Percentiles rank a stretch among this genome's conserved stretches.
phyloP scores from a whole-genome alignment of 30 jellyfish, hydroid and myxozoan species.

The Chironex yamaguchii region DNA sequence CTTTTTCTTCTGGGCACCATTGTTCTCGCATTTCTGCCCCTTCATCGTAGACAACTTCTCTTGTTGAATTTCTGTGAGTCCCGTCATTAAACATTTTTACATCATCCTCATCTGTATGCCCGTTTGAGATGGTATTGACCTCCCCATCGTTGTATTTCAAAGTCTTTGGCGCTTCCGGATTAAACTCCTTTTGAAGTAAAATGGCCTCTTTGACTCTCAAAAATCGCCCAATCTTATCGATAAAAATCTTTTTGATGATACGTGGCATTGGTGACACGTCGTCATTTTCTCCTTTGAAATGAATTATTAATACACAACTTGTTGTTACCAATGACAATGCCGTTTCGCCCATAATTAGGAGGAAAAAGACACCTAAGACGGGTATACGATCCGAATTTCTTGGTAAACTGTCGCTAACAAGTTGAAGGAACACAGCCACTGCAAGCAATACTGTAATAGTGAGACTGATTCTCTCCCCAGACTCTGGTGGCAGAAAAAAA shows the following conservation, averaged over 20 bases:
- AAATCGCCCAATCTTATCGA: background rate
- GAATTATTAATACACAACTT: background rate
- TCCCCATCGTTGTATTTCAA: too few species aligned
- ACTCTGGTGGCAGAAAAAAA: background rate
- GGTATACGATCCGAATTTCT: background rate
- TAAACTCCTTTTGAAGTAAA: too few species aligned
- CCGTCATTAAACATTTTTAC: too few species aligned
- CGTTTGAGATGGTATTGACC: too few species aligned
- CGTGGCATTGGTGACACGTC: background rate
- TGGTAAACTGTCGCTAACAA: background rate
- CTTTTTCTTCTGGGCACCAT: too few species aligned
- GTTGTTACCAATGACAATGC: background rate
- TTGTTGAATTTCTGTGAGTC: too few species aligned
- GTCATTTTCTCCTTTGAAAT: background rate
- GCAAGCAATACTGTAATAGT: background rate
- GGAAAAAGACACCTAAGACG: background rate
- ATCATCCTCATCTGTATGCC: too few species aligned
- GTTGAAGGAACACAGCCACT: background rate
- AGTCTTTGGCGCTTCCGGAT: too few species aligned
- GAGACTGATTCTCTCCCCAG: background rate
- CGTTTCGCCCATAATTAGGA: background rate
- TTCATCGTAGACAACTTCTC: too few species aligned
- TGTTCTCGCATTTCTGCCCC: too few species aligned
- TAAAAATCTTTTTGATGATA: too few species aligned
- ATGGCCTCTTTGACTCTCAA: too few species aligned